A percentile compares a stretch with the other conserved stretches of the same genome.
These are phyloP conservation scores for Metellina segmentata DNA, from an alignment of 2,888 invertebrate species.

Conservation along the genomic window DNA sequence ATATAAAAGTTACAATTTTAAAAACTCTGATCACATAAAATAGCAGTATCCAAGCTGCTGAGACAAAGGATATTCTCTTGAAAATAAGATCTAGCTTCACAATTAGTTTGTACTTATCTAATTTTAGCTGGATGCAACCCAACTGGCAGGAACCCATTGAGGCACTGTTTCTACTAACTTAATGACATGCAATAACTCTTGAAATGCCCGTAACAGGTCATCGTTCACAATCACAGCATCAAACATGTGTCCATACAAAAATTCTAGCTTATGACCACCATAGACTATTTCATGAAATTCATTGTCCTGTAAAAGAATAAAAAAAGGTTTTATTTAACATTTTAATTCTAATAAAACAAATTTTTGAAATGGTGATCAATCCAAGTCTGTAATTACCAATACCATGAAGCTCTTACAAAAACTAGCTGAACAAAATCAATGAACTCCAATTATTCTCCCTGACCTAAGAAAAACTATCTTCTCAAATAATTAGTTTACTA, in stretches of 20 bases:
- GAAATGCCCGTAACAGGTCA: slow-evolving; percentile 91
- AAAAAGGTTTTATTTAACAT: slow-evolving; percentile 8
- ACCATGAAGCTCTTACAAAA: too few species aligned
- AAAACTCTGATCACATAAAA: slow-evolving; percentile 72
- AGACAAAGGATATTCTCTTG: slow-evolving; percentile 42
- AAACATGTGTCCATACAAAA: slow-evolving; percentile 95
- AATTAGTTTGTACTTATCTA: slow-evolving; percentile 58
- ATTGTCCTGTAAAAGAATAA: slow-evolving; percentile 90
- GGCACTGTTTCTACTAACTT: slow-evolving; percentile 94
- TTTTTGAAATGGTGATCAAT: background rate
- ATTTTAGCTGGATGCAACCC: slow-evolving; percentile 82
- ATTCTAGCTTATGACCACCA: slow-evolving; percentile 92
- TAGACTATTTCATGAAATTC: slow-evolving; percentile 93
- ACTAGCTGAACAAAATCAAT: too few species aligned
- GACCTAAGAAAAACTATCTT: too few species aligned
- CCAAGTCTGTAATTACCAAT: too few species aligned
- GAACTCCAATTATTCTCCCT: too few species aligned
- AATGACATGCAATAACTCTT: slow-evolving; percentile 90
- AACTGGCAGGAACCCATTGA: slow-evolving; percentile 96
- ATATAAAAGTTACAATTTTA: slow-evolving; percentile 72
- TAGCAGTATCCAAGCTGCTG: slow-evolving; percentile 42
- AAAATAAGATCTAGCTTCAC: slow-evolving; percentile 63
- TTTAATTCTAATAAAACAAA: background rate
- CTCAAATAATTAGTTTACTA: too few species aligned
- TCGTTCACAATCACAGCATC: slow-evolving; percentile 96